Evolutionary conservation across 2,888 invertebrate genomes (phyloP), one percentile per base, ranked within the genome.

Genomic region (Merodon equestris): DNA sequence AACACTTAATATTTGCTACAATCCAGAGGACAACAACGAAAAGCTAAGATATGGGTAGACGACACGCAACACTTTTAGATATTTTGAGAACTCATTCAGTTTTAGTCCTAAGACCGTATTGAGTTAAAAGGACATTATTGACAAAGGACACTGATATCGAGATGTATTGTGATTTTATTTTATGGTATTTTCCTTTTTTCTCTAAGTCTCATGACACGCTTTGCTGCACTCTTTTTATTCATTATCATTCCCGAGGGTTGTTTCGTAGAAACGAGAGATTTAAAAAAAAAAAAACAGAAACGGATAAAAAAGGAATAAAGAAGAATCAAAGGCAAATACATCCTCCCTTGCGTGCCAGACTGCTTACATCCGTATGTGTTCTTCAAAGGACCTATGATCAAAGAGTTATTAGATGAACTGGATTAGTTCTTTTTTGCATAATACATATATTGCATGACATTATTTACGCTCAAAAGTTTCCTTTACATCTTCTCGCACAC

Each of bases 351-450:
- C 15, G 76, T 50, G 45, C 63, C 64, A 58, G 47, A 64, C 57
- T 14, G 40, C 60, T 51, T 51, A 70, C 53, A 68, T 63, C 50
- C 73, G 57, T 53, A 63, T 48, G 40, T 64, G 45, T 57, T 73
- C 27, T 68, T 79, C 68, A 79, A 77, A 70, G 67, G 79, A 74
- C 19, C 19, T 45, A 74, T 67, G 79, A 79, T 79, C 79, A 79
- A 79, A 79, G 79, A 79, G 79, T 79, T 79, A 79, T 79, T 79
- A 79, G 79, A 79, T 79, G 79, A 79, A 74, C 79, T 79, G 79
- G 64, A 79, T 79, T 74, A 79, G 73, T 73, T 79, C 58, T 75
- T 73, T 72, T 74, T 71, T 71, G 68, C 44, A 72, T 77, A 72
- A 72, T 67, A 77, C 61, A 74, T 70, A 77, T 61, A 74, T 70